Evolutionary conservation across 2,888 invertebrate genomes (phyloP).

Genomic region (Eilema griseolum): DNA sequence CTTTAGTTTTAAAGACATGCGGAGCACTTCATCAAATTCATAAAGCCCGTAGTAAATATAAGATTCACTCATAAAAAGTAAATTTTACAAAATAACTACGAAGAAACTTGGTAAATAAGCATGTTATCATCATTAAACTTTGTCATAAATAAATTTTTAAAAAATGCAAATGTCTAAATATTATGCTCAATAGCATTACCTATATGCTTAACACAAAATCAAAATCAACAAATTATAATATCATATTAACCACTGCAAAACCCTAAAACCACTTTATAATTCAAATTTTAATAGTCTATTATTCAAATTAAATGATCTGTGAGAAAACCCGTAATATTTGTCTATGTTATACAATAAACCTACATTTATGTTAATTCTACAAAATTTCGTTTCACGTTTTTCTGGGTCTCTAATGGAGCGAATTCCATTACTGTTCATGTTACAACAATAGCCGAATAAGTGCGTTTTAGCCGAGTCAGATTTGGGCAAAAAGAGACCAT

Average conservation of each 20-base stretch:
- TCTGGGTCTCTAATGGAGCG: constrained; percentile 28
- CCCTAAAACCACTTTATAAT: neutral
- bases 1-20: no score
- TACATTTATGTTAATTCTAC: constrained; percentile 33
- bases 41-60: no score
- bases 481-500: constrained; percentile 16
- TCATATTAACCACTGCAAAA: no score
- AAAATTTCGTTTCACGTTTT: constrained; percentile 35
- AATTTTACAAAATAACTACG: neutral
- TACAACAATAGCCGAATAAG: constrained; percentile 24
- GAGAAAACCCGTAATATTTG: constrained; percentile 28
- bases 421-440: constrained; percentile 27
- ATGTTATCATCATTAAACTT: no score
- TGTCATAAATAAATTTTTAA: no score
- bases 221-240: no score
- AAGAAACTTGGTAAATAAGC: neutral
- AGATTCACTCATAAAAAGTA: neutral
- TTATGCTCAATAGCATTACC: no score
- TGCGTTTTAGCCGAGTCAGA: constrained; percentile 22
- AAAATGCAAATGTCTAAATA: no score
- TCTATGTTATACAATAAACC: constrained; percentile 26
- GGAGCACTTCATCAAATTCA: no score
- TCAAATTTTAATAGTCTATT: neutral
- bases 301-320: constrained; percentile 30
- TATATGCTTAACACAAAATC: no score